Base-by-base conservation (phyloP, 35 echinoderm and acorn worm species). In the Diadema setosum region DNA sequence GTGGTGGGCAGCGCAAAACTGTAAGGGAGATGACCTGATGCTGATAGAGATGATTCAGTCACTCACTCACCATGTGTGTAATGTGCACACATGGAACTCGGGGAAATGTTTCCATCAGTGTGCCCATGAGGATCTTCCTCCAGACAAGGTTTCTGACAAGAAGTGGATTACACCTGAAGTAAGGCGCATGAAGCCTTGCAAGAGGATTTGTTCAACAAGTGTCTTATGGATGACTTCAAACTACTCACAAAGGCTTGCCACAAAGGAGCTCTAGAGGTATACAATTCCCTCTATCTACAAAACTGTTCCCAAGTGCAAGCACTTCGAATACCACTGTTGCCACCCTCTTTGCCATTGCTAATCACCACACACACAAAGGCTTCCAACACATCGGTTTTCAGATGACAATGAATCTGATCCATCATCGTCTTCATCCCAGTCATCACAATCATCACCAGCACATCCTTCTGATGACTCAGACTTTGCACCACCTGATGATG, bases 121-220 rank as follows among this genome's bases (percentile, higher is more conserved):
- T 85, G 37, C 59, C 1, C 89, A 91, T 65, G 82, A 83, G 27
- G 29, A 35, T 5, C 24, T 90, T 23, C 2, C 60, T 30, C 41
- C 29, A 0, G 52, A 85, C 18, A 20, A 91, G 34, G 35, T 17
- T 11, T 6, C 29, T 43, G 17, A n/a, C 11, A 84, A 37, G n/a
- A 63, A 60, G 27, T 90, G 80, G 88, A 27, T 91, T 29, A 59
- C 30, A 34, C 26, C 44, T 85, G 67, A 50, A 1, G 70, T 65
- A 17, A 58, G 0, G 30, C 82, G 29, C 82, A 91, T 48, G 0
- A 45, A n/a, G 90, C 83, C 12, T 43, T 87, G 0, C 30, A 44
- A 39, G 85, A 87, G 45, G 74, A 86, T 9, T 5, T 91, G 16
- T 29, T 86, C 39, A 56, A 91, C 61, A 91, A 39, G 78, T 55